Evolutionary conservation across 2,888 invertebrate genomes (phyloP).

Genomic region (Pandemis cinnamomeana): DNA sequence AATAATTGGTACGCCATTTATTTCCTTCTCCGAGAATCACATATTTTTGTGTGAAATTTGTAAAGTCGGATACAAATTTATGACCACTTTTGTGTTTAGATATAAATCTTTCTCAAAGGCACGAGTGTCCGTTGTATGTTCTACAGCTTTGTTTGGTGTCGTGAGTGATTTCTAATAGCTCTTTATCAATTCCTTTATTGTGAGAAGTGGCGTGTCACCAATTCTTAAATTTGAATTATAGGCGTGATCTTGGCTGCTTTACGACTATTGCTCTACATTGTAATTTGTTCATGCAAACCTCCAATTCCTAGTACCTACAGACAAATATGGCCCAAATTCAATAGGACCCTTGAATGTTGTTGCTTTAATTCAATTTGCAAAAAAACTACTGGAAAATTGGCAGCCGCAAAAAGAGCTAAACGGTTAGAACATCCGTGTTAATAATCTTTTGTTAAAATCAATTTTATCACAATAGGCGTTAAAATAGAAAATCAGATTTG

Average conservation of each 20-base stretch:
- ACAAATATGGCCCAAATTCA: constrained; percentile 13
- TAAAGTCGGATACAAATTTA: constrained; percentile 75
- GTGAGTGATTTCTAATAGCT: constrained; percentile 68
- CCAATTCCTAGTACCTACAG: constrained; percentile 26
- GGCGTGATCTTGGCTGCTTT: constrained; percentile 50
- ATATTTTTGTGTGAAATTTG: constrained; percentile 62
- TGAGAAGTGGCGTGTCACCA: constrained; percentile 65
- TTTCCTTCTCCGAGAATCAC: constrained; percentile 71
- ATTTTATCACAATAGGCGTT: constrained; percentile 65
- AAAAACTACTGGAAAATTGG: constrained; percentile 25
- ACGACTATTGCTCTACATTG: constrained; percentile 37
- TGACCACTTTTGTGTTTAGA: constrained; percentile 65
- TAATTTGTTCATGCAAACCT: constrained; percentile 13
- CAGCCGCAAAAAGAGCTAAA: constrained; percentile 46
- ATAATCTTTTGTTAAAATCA: constrained; percentile 63
- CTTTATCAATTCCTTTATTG: constrained; percentile 51
- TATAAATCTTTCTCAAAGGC: constrained; percentile 79
- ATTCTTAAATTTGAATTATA: constrained; percentile 47
- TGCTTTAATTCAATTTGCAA: constrained; percentile 9
- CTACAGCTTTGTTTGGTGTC: constrained; percentile 53
- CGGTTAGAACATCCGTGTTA: constrained; percentile 51
- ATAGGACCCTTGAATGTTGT: constrained; percentile 3
- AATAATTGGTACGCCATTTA: constrained; percentile 80
- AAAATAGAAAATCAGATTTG: constrained; percentile 55
- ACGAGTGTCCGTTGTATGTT: constrained; percentile 59